Evolutionary conservation across 2,797 vertebrate species (phyloP).

Genomic region (Knipowitschia caucasica): DNA sequence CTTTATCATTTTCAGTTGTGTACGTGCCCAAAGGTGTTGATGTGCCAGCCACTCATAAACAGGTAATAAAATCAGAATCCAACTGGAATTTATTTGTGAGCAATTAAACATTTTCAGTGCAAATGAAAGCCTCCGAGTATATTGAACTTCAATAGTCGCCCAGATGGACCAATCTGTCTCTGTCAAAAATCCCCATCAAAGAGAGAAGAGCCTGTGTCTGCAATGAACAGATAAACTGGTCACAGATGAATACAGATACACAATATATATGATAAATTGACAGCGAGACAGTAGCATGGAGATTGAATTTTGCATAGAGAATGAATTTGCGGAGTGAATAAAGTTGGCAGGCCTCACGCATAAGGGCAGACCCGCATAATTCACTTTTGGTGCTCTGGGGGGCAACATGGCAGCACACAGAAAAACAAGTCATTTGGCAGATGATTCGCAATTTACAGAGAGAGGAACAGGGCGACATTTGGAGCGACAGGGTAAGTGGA

Average conservation of each 20-base stretch:
- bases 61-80: conserved; percentile 52
- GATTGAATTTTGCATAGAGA: conserved; percentile 56
- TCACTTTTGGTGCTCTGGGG: conserved; percentile 42
- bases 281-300: conserved; percentile 48
- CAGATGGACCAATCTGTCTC: conserved; percentile 70
- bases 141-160: conserved; percentile 67
- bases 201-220: conserved; percentile 39
- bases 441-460: conserved; percentile 51
- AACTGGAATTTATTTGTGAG: conserved; percentile 52
- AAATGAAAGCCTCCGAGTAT: conserved; percentile 61
- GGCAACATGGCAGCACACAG: conserved; percentile 17
- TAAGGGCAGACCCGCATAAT: conserved; percentile 40
- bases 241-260: conserved; percentile 73
- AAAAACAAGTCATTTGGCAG: conserved; percentile 51
- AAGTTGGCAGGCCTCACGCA: conserved; percentile 37
- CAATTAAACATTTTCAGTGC: conserved; percentile 71
- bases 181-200: conserved; percentile 67
- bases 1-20: conserved; percentile 25
- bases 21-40: conserved; percentile 22
- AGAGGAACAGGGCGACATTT: conserved; percentile 11
- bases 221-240: conserved; percentile 66
- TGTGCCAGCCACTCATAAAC: conserved; percentile 44
- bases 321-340: conserved; percentile 50
- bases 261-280: conserved; percentile 66
- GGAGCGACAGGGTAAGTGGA: conserved; percentile 16